Conservation (phyloP, 2,797 vertebrate genomes). For the Falco columbarius region DNA sequence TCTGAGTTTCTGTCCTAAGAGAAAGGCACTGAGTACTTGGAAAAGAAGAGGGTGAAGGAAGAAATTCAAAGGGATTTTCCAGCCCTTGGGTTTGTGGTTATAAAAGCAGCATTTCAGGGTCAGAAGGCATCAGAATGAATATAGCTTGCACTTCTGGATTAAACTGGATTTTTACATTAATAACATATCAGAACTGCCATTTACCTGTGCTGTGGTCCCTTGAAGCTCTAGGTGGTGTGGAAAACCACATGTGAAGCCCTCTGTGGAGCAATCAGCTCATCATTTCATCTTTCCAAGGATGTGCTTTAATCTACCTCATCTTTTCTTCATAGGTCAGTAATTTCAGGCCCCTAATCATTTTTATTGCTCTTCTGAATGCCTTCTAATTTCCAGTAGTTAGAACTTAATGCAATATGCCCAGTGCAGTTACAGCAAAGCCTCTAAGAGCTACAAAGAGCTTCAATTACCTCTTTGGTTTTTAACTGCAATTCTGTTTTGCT, state of each 20-base stretch:
- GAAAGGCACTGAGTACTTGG: background rate
- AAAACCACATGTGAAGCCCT: background rate
- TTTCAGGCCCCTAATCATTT: slow-evolving; percentile 1
- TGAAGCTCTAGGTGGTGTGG: background rate
- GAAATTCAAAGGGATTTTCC: slow-evolving; percentile 3
- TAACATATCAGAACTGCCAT: background rate
- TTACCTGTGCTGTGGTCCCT: background rate
- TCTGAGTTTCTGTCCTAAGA: background rate
- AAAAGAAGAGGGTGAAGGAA: background rate
- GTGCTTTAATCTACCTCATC: background rate
- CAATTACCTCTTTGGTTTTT: background rate
- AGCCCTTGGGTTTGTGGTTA: background rate
- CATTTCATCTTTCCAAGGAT: slow-evolving; percentile 12
- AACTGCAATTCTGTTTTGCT: slow-evolving; percentile 1
- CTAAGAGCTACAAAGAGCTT: background rate
- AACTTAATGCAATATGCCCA: background rate
- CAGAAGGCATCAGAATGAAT: background rate
- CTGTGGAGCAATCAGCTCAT: background rate
- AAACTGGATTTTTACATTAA: background rate
- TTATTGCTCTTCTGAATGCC: slow-evolving; percentile 30
- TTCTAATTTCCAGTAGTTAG: slow-evolving; percentile 29
- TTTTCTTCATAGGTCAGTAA: slow-evolving; percentile 25
- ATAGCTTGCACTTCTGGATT: background rate
- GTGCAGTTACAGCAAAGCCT: background rate
- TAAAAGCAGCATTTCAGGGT: background rate